A percentile compares a stretch with the other conserved stretches of the same genome.
Conservation (phyloP, 2,113 vertebrate species). For the Muntiacus reevesi region DNA sequence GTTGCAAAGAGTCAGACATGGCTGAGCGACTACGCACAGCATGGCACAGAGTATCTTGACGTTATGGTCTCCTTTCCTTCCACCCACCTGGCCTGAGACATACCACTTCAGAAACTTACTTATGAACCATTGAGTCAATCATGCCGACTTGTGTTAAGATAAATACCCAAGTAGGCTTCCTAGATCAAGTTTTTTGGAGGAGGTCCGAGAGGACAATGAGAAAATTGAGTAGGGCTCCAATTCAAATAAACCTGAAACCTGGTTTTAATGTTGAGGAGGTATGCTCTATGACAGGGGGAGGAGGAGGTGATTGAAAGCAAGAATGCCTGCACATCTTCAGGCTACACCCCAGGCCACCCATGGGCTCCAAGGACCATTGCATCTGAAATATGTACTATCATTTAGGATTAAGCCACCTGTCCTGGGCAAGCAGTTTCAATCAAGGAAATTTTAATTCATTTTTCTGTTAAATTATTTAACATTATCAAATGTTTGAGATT, state of each 20-base stretch:
- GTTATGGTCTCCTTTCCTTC: not conserved
- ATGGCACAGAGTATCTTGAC: not conserved
- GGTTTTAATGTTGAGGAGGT: not conserved
- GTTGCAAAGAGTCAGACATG: not conserved
- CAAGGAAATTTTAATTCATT: not conserved
- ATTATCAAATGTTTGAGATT: not conserved
- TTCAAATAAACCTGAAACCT: not conserved
- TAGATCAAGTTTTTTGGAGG: not conserved
- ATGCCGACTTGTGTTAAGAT: not conserved
- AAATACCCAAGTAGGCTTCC: not conserved
- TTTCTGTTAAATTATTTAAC: constrained; percentile 14
- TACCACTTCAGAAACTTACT: not conserved
- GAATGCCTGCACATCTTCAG: not conserved
- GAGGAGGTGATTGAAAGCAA: not conserved
- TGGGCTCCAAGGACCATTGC: not conserved
- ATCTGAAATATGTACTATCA: not conserved
- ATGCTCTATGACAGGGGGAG: not conserved
- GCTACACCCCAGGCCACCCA: not conserved
- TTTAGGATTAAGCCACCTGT: not conserved
- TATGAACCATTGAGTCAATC: not conserved
- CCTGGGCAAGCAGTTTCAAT: not conserved
- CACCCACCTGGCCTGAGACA: not conserved
- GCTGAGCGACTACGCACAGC: not conserved
- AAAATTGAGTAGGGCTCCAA: not conserved
- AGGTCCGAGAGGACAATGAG: not conserved